Conservation (phyloP, 2,888 invertebrate species). For the Pyralis farinalis region DNA sequence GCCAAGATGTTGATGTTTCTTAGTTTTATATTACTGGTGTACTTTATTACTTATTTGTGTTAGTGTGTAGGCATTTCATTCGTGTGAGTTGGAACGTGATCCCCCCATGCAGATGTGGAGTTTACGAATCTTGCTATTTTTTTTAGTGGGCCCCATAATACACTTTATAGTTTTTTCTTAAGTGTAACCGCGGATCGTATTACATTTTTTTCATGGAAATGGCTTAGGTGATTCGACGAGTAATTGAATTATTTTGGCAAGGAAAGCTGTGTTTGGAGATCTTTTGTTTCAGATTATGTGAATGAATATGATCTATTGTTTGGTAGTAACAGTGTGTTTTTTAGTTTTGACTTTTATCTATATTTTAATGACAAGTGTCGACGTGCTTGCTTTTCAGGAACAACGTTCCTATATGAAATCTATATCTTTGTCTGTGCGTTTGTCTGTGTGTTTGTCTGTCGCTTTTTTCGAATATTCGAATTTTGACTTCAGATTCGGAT, state of each 20-base stretch:
- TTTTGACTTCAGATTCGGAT: no score
- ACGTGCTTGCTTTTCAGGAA: no score
- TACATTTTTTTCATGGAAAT: background rate
- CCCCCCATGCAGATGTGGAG: slow-evolving; percentile 67
- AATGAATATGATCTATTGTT: no score
- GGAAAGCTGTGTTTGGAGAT: background rate
- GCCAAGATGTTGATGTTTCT: slow-evolving; percentile 81
- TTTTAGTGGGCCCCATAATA: slow-evolving; percentile 20
- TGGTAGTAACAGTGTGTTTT: no score
- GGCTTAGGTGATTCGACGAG: slow-evolving; percentile 4
- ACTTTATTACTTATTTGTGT: slow-evolving; percentile 79
- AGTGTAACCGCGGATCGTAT: slow-evolving; percentile 15
- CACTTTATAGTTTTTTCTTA: slow-evolving; percentile 23
- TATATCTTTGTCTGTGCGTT: no score
- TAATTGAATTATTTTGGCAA: slow-evolving; percentile 6
- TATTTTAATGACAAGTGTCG: no score
- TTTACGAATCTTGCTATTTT: slow-evolving; percentile 22
- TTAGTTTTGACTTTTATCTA: no score
- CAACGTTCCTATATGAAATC: no score
- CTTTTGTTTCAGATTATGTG: no score
- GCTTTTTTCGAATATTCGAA: no score
- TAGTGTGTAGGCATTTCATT: slow-evolving; percentile 53
- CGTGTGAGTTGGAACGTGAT: slow-evolving; percentile 41
- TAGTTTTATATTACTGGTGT: slow-evolving; percentile 80
- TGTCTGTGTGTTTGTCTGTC: no score